Base-by-base conservation (phyloP, 2,888 invertebrate species). In the Ophraella communa region DNA sequence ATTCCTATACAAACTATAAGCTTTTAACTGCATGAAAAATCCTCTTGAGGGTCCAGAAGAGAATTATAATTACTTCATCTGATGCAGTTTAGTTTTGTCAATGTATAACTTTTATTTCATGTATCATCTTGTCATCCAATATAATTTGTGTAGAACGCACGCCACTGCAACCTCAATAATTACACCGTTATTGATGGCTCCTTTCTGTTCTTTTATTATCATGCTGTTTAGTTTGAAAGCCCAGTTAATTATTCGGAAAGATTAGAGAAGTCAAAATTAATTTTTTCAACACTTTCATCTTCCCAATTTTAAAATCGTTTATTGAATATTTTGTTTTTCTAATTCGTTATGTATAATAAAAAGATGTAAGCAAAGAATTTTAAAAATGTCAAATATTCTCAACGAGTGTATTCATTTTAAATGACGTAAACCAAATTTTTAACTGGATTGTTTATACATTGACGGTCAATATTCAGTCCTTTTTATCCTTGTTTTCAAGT, bases 181-280 rank as follows among this genome's bases (percentile, higher is more conserved):
- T n/a, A 39, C 23, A 51, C 17, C 20, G 39, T 24, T 52, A 60
- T 47, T 47, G 18, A 59, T 59, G 52, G 23, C 17, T 44, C 33
- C 47, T 53, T 53, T 60, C 52, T 30, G 42, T 39, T 60, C 52
- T 42, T 60, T 60, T 52, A 60, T 60, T 60, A 49, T 51, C 42
- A n/a, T 64, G 62, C 42, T 58, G 65, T 62, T 62, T 61, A 53
- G 52, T 24, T 58, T 65, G 44, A 65, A 65, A 65, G 65, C 56
- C 8, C 58, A 42, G 57, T 65, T 65, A 65, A 65, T 65, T 65
- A 59, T 45, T 18, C 14, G 24, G 30, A 24, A 44, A 52, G 65
- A 65, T 65, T 65, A 62, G 53, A 4, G 21, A 62, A 45, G 65
- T 65, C 65, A 65, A 56, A 65, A 65, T 55, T 60, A 61, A 65